These are phyloP conservation scores for Clarias gariepinus DNA, from an alignment of 2,113 vertebrate species.

Conservation along the genomic window DNA sequence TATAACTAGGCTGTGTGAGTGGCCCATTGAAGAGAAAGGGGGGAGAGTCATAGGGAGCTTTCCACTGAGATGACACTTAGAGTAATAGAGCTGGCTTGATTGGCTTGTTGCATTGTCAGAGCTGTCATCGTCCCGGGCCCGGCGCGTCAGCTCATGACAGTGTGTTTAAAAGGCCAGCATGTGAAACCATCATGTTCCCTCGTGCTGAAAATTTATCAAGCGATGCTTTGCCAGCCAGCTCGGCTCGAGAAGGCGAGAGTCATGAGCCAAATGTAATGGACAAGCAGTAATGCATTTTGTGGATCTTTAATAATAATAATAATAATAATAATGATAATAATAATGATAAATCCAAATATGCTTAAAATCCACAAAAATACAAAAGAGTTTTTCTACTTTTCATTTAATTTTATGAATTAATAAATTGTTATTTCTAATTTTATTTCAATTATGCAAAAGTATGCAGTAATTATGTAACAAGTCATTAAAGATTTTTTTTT, in stretches of 20 bases:
- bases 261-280: not conserved
- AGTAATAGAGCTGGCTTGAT: conserved; percentile 56
- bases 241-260: conserved; percentile 22
- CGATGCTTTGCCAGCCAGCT: conserved; percentile 9
- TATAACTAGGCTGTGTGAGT: conserved; percentile 22
- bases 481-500: not conserved
- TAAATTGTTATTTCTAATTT: too few relatives aligned
- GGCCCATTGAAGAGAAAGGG: conserved; percentile 22
- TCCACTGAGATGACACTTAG: conserved; percentile 53
- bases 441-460: not conserved
- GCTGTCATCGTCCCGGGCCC: conserved; percentile 44
- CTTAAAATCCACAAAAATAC: not conserved
- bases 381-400: not conserved
- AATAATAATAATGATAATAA: not conserved
- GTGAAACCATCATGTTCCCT: conserved; percentile 50
- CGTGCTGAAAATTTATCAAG: conserved; percentile 54
- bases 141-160: conserved; percentile 41
- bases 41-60: conserved; percentile 23
- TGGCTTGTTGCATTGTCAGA: conserved; percentile 58
- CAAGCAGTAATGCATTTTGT: not conserved
- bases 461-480: not conserved
- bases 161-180: conserved; percentile 54
- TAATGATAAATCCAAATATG: not conserved
- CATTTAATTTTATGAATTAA: not conserved
- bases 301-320: not conserved